Evolutionary conservation across 2,797 vertebrate species (phyloP), one percentile per base, ranked within the genome.

Genomic region (Bradypodion pumilum): DNA sequence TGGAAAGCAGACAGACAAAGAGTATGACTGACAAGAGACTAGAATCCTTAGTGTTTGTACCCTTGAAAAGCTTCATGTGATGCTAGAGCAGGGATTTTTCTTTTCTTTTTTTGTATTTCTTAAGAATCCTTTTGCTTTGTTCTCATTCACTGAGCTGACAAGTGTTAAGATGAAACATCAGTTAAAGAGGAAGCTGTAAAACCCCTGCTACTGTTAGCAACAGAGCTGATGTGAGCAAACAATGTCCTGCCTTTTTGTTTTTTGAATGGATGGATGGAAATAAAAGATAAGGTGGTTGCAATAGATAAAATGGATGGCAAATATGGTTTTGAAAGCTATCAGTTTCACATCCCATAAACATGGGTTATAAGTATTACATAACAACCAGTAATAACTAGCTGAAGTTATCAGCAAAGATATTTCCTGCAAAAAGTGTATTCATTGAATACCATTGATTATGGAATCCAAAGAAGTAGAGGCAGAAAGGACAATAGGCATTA

Each of bases 191-290:
- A 75, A 52, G 62, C 73, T 89, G 81, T 62, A 90, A 87, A 86
- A 92, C 72, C 40, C 29, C 74, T 32, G 63, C 81, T 76, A 59
- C 87, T 90, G 92, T 59, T 92, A 93, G 90, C 92, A 93, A 91
- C 91, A 68, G 81, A 0, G 75, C 91, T 89, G 88, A 89, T 74
- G 90, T 65, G 91, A 84, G 84, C 80, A 37, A 35, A 63, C 74
- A 92, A 84, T 65, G 25, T 15, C 19, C 52, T 21, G 15, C 1
- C 52, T 42, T 86, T 89, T 29, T 44, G 25, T 85, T 42, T 60
- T 79, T 79, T 46, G 25, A n/a, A n/a, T n/a, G 8, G 35, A n/a
- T 35, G 77, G 49, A 81, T 83, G 78, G n/a, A 35, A 84, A 80
- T 78, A 74, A 92, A 89, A 89, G 81, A 74, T 83, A 90, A 92